Evolutionary conservation across 2,797 vertebrate genomes (phyloP), one percentile per base, ranked within the genome.

Genomic region (Apogon hyalosoma): DNA sequence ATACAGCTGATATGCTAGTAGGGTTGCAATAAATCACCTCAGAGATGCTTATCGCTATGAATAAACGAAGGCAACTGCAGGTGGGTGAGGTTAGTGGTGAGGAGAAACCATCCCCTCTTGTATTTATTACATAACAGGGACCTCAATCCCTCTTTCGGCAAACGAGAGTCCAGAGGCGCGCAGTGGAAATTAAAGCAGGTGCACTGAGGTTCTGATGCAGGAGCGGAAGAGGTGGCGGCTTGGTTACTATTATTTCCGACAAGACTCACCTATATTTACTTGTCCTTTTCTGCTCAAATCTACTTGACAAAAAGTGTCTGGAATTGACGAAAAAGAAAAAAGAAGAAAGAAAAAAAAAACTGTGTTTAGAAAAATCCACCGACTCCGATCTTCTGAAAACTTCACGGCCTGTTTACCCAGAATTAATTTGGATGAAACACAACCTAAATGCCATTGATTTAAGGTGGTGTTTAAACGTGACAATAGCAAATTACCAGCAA

Each of bases 11-110:
- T 73, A 77, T 70, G 82, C 58, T 42, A 64, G 45, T 83, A 77
- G 75, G 79, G 85, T 87, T 48, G 19, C 73, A 77, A 80, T 91
- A 88, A 90, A 90, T 91, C 86, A 87, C 58, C 73, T 18, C 38
- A 69, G 56, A 89, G 80, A 89, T 90, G 81, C 82, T 86, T 89
- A 90, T 88, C 63, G 6, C 56, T 13, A 24, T 83, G 82, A 83
- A 87, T 82, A 85, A 87, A 90, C 19, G 31, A 68, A 85, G 52
- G 67, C 56, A 85, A 80, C 66, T 81, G 82, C 73, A 81, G 82
- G 76, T 76, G 75, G 69, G 69, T 69, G 74, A 84, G 73, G 77
- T 80, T 69, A 66, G 74, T 48, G 69, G 64, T 55, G 80, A 85
- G 79, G 71, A 88, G 76, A 87, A 69, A 58, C 50, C 43, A 63